Conservation (phyloP, 2,113 vertebrate species). For the Perca schrenkii region DNA sequence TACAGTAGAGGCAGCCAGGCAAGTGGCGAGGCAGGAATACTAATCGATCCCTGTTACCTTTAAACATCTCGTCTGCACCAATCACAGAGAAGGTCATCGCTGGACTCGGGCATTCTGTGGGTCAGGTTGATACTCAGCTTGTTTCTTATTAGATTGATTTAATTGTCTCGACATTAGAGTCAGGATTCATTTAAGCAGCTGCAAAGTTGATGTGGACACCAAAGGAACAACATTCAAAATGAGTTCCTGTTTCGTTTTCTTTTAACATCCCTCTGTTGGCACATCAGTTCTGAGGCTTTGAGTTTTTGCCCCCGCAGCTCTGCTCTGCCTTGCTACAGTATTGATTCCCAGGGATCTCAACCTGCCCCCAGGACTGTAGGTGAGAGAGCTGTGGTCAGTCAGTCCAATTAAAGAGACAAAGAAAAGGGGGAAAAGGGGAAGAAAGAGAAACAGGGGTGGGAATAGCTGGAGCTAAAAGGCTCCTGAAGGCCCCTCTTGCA, state of each 20-base stretch:
- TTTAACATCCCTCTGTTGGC: constrained; percentile 1
- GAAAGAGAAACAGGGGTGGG: constrained; percentile 40
- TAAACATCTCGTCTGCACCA: constrained; percentile 63
- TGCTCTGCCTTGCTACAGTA: constrained; percentile 47
- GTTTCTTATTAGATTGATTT: constrained; percentile 61
- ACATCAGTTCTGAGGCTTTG: constrained; percentile 5
- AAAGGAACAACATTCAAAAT: background rate
- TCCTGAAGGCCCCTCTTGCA: constrained; percentile 62
- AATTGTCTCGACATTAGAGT: constrained; percentile 67
- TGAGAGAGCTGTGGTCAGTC: constrained; percentile 65
- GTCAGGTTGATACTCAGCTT: constrained; percentile 27
- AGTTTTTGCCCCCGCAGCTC: background rate
- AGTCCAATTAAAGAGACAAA: constrained; percentile 75
- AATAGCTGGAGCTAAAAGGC: constrained; percentile 56
- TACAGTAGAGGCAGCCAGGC: constrained; percentile 14
- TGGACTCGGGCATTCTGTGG: constrained; percentile 54
- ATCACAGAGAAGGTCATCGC: constrained; percentile 75
- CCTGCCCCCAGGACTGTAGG: constrained; percentile 56
- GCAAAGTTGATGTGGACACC: constrained; percentile 19
- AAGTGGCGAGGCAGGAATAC: constrained; percentile 66
- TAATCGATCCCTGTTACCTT: constrained; percentile 77
- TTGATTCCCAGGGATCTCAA: constrained; percentile 69
- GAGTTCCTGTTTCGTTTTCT: constrained; percentile 28
- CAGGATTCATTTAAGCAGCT: constrained; percentile 43
- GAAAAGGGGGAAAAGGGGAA: constrained; percentile 32